phyloP scores from a whole-genome alignment of 1,140 invertebrate species.

The Anagrus nilaparvatae region DNA sequence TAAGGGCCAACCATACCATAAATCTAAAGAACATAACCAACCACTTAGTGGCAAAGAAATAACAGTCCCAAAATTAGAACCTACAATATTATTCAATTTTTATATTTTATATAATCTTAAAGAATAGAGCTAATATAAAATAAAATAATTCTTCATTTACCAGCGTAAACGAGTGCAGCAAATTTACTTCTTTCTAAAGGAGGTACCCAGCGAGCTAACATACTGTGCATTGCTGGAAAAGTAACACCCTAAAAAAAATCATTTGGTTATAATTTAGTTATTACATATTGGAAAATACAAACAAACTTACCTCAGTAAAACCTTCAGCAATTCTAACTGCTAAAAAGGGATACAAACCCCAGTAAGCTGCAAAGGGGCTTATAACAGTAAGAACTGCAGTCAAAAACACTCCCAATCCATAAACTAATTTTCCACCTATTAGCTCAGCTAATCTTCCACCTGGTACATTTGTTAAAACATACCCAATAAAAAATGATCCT shows the following conservation, averaged over 20 bases:
- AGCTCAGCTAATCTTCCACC: conserved; percentile 72
- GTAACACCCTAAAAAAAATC: conserved; percentile 56
- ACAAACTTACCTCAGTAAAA: conserved; percentile 60
- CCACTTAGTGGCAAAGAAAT: conserved; percentile 65
- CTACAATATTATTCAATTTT: conserved; percentile 34
- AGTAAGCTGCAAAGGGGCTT: conserved; percentile 61
- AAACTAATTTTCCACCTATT: conserved; percentile 70
- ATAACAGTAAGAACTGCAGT: conserved; percentile 69
- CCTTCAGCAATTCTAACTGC: conserved; percentile 73
- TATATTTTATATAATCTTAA: conserved; percentile 18
- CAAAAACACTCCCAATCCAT: conserved; percentile 64
- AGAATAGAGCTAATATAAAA: conserved; percentile 7
- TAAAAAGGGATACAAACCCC: conserved; percentile 61
- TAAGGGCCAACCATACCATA: conserved; percentile 63
- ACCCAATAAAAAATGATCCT: conserved; percentile 79
- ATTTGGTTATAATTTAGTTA: conserved; percentile 1
- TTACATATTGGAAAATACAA: not conserved
- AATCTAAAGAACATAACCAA: conserved; percentile 57
- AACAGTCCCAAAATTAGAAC: conserved; percentile 64
- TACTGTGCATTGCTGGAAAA: conserved; percentile 72
- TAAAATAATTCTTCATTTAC: conserved; percentile 32
- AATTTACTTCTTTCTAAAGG: conserved; percentile 71
- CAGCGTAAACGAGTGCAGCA: conserved; percentile 68
- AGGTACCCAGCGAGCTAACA: conserved; percentile 73
- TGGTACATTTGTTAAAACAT: conserved; percentile 77